Conservation (phyloP, 2,113 vertebrate species). For the Erythrolamprus reginae region DNA sequence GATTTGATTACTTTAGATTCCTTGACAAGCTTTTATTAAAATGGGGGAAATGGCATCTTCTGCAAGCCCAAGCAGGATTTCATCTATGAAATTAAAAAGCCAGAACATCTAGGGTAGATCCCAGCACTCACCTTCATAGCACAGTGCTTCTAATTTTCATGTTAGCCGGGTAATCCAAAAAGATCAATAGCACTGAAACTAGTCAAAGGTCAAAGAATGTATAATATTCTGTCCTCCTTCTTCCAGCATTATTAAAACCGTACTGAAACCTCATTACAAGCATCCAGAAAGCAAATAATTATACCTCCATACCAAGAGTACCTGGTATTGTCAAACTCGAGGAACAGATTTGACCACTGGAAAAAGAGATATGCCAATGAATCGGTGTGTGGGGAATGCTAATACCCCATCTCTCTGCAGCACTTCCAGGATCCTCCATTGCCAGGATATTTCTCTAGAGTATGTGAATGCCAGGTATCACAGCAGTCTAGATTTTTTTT, state of each 20-base stretch:
- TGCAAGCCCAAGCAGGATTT: background rate
- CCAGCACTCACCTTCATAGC: background rate
- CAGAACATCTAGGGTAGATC: background rate
- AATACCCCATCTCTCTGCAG: no score
- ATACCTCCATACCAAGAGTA: background rate
- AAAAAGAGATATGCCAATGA: background rate
- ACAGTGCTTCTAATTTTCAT: background rate
- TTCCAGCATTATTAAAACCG: background rate
- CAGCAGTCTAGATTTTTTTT: background rate
- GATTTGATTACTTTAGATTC: background rate
- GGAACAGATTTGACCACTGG: background rate
- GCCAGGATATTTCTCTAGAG: background rate
- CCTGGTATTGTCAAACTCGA: background rate
- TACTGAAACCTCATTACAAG: background rate
- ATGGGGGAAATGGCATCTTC: background rate
- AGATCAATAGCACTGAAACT: background rate
- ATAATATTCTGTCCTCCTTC: background rate
- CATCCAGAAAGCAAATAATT: background rate
- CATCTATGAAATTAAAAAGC: background rate
- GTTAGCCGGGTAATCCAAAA: background rate
- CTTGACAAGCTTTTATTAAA: conserved; percentile 1
- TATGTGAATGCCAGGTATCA: background rate
- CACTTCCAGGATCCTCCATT: background rate
- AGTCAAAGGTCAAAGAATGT: background rate
- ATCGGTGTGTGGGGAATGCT: background rate